Evolutionary conservation across 1,140 invertebrate species (phyloP), one percentile per base, ranked within the genome.

Genomic region (Sinonovacula constricta): DNA sequence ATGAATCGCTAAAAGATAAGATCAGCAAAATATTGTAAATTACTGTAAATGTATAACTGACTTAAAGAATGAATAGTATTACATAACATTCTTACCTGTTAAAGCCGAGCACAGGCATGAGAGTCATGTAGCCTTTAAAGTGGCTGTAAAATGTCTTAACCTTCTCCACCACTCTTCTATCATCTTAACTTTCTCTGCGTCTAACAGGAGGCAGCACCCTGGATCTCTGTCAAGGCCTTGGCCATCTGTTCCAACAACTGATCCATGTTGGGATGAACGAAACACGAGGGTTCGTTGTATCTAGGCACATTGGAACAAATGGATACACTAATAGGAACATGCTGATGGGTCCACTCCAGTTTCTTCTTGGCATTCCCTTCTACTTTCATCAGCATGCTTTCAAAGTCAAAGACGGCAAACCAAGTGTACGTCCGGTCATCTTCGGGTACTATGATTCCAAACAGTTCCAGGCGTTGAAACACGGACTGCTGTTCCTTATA

Each of bases 51-150:
- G 18, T 45, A 45, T 10, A 45, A 45, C 7, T 10, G 18, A 45
- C 18, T 45, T 10, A 45, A 45, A 45, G 18, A 45, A 45, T 10
- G 18, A 45, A 45, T 45, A 10, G 18, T 10, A 45, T 10, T 10
- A 45, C 7, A 45, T 10, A 45, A 45, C 7, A 45, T 45, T 45
- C 7, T 45, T 45, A 75, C 30, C 66, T 54, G 18, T 76, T 76
- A 24, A 70, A 81, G 0, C 66, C 57, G 1, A 75, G 22, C 0
- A 76, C 78, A 22, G 69, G 69, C 10, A 74, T 26, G 4, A 68
- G 62, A 3, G 66, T 31, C 54, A 70, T 53, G 49, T 68, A 68
- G 2, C 39, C 49, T 54, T 53, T 1, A 1, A 68, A 5, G 33
- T 68, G 24, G 3, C 45, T 49, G 45, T 53, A 53, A 10, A 68